These are phyloP conservation scores for Anas platyrhynchos DNA, from an alignment of 2,113 vertebrate species.

Conservation along the genomic window DNA sequence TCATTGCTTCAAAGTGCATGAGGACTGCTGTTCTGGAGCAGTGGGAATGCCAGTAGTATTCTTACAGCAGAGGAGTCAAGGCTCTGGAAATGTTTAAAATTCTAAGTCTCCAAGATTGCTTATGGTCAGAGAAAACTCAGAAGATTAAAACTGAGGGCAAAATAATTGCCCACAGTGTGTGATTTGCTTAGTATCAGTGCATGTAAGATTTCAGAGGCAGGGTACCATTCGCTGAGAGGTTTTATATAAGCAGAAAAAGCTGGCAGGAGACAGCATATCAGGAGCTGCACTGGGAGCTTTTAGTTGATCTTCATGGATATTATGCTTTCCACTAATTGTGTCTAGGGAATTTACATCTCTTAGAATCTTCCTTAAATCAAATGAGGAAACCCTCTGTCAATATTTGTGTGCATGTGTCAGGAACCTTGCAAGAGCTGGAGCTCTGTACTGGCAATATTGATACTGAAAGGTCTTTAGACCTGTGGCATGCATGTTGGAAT, in stretches of 20 bases:
- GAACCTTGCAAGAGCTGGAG: background rate
- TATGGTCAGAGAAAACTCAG: background rate
- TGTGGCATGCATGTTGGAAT: background rate
- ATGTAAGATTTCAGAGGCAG: background rate
- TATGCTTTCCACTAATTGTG: background rate
- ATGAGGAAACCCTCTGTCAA: background rate
- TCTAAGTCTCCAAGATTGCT: background rate
- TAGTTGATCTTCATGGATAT: background rate
- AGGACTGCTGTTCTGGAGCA: background rate
- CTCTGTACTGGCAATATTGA: rapidly evolving
- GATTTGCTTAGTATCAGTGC: background rate
- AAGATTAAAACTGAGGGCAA: background rate
- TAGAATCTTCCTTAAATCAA: background rate
- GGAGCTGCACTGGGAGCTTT: background rate
- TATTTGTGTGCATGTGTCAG: background rate
- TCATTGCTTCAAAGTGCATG: background rate
- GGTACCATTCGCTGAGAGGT: background rate
- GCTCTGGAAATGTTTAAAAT: background rate
- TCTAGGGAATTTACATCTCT: background rate
- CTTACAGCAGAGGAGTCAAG: background rate
- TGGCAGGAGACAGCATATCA: background rate
- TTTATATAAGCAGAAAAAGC: background rate
- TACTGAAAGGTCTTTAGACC: background rate
- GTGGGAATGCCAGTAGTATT: background rate
- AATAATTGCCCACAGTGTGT: background rate